These are phyloP conservation scores for Aphelocoma californica DNA, from an alignment of 2,797 vertebrate genomes.

Conservation along the genomic window DNA sequence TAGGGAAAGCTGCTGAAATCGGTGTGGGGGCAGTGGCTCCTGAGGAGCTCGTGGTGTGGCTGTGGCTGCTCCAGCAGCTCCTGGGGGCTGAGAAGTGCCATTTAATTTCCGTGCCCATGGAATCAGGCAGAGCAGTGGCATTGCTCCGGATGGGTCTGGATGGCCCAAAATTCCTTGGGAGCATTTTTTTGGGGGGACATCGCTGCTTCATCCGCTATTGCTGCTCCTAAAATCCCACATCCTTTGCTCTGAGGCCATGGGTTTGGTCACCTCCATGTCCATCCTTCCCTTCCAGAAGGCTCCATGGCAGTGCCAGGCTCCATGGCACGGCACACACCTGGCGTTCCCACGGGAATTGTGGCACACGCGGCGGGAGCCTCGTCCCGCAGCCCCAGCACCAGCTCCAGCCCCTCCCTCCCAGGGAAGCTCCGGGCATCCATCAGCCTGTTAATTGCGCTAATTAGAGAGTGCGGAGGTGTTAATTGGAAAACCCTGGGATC, in stretches of 20 bases:
- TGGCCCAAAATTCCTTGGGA: neutral
- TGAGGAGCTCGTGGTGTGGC: neutral
- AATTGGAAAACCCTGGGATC: conserved; percentile 84
- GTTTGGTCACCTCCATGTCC: fast-evolving
- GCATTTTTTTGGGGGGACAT: neutral
- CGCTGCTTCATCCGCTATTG: fast-evolving
- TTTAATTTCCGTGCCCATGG: fast-evolving
- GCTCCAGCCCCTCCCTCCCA: neutral
- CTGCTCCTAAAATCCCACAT: neutral
- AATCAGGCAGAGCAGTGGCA: neutral
- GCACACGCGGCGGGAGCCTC: neutral
- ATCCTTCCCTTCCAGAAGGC: neutral
- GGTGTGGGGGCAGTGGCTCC: neutral
- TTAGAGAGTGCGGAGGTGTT: conserved; percentile 90
- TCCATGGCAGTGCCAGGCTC: neutral
- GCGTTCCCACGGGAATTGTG: fast-evolving
- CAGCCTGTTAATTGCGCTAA: conserved; percentile 84
- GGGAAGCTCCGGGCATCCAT: conserved; percentile 74
- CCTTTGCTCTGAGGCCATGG: fast-evolving
- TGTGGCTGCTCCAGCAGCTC: neutral
- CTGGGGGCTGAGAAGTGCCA: fast-evolving
- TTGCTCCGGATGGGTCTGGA: fast-evolving
- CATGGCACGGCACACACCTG: fast-evolving
- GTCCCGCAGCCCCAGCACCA: conserved; percentile 19
- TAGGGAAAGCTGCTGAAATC: neutral